Evolutionary conservation across 2,113 vertebrate species (phyloP).

Genomic region (Spheniscus mendiculus): DNA sequence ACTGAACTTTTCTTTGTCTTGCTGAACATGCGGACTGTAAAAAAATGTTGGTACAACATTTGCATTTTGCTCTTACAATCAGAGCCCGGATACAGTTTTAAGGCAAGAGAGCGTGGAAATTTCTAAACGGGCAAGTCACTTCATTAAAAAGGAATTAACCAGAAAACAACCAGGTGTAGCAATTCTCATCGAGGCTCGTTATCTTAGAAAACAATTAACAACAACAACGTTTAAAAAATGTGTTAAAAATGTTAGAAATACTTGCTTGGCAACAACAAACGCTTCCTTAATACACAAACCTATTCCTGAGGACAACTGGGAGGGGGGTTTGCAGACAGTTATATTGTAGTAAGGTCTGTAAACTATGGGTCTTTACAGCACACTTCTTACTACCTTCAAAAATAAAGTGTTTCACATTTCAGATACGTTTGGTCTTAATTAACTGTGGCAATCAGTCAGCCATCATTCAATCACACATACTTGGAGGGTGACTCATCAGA

Average conservation of each 20-base stretch:
- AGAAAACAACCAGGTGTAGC: background rate
- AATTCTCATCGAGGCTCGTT: background rate
- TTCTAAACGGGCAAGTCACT: background rate
- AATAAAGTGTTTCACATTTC: background rate
- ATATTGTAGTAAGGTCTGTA: background rate
- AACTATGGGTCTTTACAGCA: background rate
- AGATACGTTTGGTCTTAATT: background rate
- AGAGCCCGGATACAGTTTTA: background rate
- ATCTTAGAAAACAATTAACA: background rate
- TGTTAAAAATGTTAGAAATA: background rate
- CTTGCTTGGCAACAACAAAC: background rate
- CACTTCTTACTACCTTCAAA: background rate
- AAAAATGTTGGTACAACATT: background rate
- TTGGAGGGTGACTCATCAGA: constrained; percentile 27
- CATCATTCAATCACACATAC: constrained; percentile 24
- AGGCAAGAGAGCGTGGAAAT: background rate
- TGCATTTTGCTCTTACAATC: background rate
- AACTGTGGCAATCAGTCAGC: background rate
- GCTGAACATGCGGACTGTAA: rapidly evolving
- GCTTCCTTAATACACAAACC: background rate
- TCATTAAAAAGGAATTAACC: background rate
- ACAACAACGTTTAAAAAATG: rapidly evolving
- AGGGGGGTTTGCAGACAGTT: background rate
- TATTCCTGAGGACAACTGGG: background rate
- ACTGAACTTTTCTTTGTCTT: background rate